Evolutionary conservation across 2,888 invertebrate genomes (phyloP).

Genomic region (Melanostoma scalare): DNA sequence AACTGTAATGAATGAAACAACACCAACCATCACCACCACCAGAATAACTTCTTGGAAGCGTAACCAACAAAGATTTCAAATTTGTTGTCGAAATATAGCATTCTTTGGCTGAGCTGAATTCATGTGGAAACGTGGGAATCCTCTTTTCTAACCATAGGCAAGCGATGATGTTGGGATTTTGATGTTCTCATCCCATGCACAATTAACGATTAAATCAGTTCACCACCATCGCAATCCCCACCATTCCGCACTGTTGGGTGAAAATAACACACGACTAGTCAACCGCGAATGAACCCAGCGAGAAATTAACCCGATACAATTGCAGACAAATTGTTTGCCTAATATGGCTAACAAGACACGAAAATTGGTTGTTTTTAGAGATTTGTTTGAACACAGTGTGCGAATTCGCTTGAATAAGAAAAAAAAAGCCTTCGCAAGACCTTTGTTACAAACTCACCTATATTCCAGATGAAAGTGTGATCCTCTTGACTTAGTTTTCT

Average conservation of each 20-base stretch:
- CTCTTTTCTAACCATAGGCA: slow-evolving; percentile 1
- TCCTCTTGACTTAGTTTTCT: slow-evolving; percentile 63
- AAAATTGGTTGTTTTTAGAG: slow-evolving; percentile 32
- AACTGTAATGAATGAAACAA: slow-evolving; percentile 47
- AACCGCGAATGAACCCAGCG: slow-evolving; percentile 18
- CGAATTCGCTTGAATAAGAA: not conserved
- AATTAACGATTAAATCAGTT: slow-evolving; percentile 68
- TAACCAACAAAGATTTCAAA: slow-evolving; percentile 45
- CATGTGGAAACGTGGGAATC: slow-evolving; percentile 69
- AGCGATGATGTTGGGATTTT: slow-evolving; percentile 38
- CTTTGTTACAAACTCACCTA: slow-evolving; percentile 59
- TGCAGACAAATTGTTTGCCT: slow-evolving; percentile 68
- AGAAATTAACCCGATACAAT: slow-evolving; percentile 61
- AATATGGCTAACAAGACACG: slow-evolving; percentile 67
- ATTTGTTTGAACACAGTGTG: slow-evolving; percentile 8
- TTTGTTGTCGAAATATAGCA: slow-evolving; percentile 55
- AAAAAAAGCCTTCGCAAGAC: slow-evolving; percentile 32
- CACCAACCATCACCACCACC: not conserved
- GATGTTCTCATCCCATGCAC: slow-evolving; percentile 70
- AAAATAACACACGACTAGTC: slow-evolving; percentile 40
- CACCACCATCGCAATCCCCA: slow-evolving; percentile 12
- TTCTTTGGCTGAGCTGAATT: slow-evolving; percentile 9
- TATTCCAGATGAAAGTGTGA: slow-evolving; percentile 66
- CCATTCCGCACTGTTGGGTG: not conserved
- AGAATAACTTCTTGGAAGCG: slow-evolving; percentile 37